A percentile compares a stretch with the other conserved stretches of the same genome.
phyloP scores from a whole-genome alignment of 2,888 invertebrate genomes.

The Drosophila glabriapex region DNA sequence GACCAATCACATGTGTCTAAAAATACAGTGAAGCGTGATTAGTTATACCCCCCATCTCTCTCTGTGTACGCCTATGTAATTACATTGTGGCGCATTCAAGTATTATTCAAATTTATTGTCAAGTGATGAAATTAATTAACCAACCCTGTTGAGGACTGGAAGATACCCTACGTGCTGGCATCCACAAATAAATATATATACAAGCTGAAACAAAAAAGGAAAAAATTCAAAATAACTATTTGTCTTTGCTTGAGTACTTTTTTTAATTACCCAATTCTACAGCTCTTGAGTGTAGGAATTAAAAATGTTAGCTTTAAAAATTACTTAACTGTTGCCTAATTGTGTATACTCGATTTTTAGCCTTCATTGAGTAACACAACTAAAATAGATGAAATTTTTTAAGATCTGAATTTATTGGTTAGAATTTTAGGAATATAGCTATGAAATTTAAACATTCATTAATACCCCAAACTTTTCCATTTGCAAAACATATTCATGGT shows the following conservation, averaged over 20 bases:
- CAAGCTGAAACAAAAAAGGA: background rate
- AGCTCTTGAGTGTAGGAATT: background rate
- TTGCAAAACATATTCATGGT: background rate
- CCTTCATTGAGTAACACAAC: too few relatives aligned
- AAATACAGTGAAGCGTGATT: background rate
- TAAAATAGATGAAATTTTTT: too few relatives aligned
- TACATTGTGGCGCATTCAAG: background rate
- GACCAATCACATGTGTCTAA: background rate
- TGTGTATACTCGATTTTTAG: too few relatives aligned
- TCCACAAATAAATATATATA: background rate
- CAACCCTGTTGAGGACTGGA: background rate
- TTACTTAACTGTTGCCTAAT: too few relatives aligned
- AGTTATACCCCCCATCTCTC: background rate
- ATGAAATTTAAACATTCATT: too few relatives aligned
- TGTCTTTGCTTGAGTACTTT: background rate
- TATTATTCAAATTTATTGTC: conserved; percentile 27
- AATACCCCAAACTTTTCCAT: background rate
- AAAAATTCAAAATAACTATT: background rate
- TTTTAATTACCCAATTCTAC: background rate
- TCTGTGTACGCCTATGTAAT: background rate
- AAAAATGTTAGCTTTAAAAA: too few relatives aligned
- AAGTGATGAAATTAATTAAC: conserved; percentile 27
- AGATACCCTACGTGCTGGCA: background rate
- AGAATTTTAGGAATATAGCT: too few relatives aligned
- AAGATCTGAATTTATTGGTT: too few relatives aligned